Evolutionary conservation across 2,113 vertebrate genomes (phyloP).

Genomic region (Pachycephala philippinensis): DNA sequence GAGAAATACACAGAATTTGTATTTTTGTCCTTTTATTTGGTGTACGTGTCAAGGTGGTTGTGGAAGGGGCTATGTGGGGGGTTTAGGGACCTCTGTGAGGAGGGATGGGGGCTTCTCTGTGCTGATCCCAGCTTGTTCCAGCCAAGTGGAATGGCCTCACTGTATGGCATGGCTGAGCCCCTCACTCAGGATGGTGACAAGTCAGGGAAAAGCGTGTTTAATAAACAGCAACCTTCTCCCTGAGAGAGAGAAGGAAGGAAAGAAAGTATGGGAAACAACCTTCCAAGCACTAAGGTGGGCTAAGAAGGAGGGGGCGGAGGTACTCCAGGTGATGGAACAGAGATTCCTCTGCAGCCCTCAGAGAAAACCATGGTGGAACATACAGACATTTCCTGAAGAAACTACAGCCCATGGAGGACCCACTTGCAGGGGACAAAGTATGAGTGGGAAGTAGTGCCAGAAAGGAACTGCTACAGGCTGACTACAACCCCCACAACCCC

Average conservation of each 20-base stretch:
- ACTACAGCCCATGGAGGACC: neutral
- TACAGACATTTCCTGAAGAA: neutral
- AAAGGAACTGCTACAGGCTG: neutral
- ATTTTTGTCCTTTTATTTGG: neutral
- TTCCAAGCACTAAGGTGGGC: neutral
- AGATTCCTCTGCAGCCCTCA: neutral
- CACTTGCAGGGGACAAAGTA: neutral
- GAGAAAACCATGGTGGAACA: neutral
- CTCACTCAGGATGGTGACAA: fast-evolving
- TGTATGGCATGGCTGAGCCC: neutral
- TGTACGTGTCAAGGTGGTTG: neutral
- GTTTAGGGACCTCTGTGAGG: neutral
- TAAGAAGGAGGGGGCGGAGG: neutral
- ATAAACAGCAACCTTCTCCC: neutral
- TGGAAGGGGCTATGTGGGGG: fast-evolving
- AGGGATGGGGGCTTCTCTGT: fast-evolving
- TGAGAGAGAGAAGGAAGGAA: neutral
- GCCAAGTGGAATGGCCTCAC: fast-evolving
- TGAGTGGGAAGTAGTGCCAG: neutral
- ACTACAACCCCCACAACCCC: fast-evolving
- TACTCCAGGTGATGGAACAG: neutral
- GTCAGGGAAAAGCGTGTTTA: neutral
- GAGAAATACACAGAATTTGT: neutral
- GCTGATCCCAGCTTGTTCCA: neutral
- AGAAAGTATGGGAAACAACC: neutral